Evolutionary conservation across 2,888 invertebrate species (phyloP).

Genomic region (Zhengitettix transpicula): DNA sequence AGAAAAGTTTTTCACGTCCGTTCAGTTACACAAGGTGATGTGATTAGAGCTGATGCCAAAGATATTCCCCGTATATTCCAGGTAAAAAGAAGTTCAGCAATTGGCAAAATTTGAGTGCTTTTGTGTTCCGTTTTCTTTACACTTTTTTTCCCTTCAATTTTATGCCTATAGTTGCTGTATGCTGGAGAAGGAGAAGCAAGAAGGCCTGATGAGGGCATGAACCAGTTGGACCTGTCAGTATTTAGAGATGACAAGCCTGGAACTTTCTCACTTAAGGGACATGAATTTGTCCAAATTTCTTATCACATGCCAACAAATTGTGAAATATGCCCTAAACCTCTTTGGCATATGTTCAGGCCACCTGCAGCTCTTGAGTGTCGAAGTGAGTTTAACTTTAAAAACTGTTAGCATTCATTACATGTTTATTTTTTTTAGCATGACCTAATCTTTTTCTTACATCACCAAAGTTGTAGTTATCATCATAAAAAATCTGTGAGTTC

Average conservation of each 20-base stretch:
- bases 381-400: slow-evolving; percentile 33
- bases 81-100: slow-evolving; percentile 23
- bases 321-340: slow-evolving; percentile 90
- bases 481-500: too few species aligned
- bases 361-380: slow-evolving; percentile 95
- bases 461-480: too few species aligned
- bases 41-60: slow-evolving; percentile 95
- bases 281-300: slow-evolving; percentile 89
- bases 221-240: slow-evolving; percentile 11
- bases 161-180: slow-evolving; percentile 58
- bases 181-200: slow-evolving; percentile 92
- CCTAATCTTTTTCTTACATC: too few species aligned
- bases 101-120: too few species aligned
- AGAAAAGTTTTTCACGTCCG: slow-evolving; percentile 98
- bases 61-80: slow-evolving; percentile 97
- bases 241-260: slow-evolving; percentile 35
- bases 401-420: too few species aligned
- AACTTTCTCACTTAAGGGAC: slow-evolving; percentile 69
- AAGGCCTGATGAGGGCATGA: slow-evolving; percentile 45
- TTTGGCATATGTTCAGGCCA: slow-evolving; percentile 96
- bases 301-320: slow-evolving; percentile 98
- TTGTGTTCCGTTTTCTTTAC: too few species aligned
- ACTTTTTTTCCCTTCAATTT: background rate
- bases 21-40: slow-evolving; percentile 96
- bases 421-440: too few species aligned